These are phyloP conservation scores for Macrosoma leucophasiata DNA, from an alignment of 2,888 invertebrate genomes.

Conservation along the genomic window DNA sequence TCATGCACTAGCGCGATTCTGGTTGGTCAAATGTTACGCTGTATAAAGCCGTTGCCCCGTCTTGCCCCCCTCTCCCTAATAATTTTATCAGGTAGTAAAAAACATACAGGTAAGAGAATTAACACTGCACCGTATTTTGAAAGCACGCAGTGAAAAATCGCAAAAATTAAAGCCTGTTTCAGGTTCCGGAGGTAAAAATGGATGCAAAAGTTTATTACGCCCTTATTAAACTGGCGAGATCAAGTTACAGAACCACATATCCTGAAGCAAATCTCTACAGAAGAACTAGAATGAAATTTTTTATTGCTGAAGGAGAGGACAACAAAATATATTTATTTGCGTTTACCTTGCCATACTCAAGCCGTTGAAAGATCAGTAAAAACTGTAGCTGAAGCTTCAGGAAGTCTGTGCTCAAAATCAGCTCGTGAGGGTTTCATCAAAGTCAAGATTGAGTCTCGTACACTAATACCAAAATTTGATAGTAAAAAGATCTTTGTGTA, in stretches of 20 bases:
- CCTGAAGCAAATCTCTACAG: constrained; percentile 18
- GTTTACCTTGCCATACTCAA: constrained; percentile 24
- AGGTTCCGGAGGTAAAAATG: too few species aligned
- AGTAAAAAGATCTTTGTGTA: background rate
- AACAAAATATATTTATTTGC: constrained; percentile 16
- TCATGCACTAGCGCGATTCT: too few species aligned
- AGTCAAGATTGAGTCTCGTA: too few species aligned
- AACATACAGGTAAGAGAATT: constrained; percentile 27
- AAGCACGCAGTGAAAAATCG: constrained; percentile 26
- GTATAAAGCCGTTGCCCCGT: too few species aligned
- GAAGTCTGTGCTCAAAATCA: background rate
- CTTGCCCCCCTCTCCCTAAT: too few species aligned
- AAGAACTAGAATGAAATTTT: constrained; percentile 13
- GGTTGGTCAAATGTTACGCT: too few species aligned
- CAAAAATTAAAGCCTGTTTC: too few species aligned
- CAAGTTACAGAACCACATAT: constrained; percentile 17
- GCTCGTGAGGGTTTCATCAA: too few species aligned
- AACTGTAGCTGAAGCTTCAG: constrained; percentile 3
- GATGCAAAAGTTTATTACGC: too few species aligned
- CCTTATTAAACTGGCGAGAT: too few species aligned
- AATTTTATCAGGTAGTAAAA: constrained; percentile 25
- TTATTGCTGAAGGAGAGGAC: constrained; percentile 16
- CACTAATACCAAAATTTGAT: too few species aligned
- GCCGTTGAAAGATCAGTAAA: constrained; percentile 22
- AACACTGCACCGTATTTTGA: constrained; percentile 26